Evolutionary conservation across 2,888 invertebrate species (phyloP), one percentile per base, ranked within the genome.

Genomic region (Cephus sareptanus): DNA sequence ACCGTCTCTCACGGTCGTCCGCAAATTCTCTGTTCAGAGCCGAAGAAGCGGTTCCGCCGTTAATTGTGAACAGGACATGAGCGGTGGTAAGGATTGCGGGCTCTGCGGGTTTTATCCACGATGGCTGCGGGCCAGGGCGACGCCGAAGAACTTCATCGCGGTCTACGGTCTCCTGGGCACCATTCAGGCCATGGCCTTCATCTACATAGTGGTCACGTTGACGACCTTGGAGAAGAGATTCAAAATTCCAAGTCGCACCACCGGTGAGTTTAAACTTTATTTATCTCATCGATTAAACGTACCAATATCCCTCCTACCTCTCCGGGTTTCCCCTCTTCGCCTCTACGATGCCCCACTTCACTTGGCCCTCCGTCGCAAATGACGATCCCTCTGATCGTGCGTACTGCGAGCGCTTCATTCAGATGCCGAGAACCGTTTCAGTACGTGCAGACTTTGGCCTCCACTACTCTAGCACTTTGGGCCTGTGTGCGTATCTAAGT

Each of bases 181-280:
- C 77, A 93, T 94, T 15, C 95, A 95, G 85, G 93, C 94, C 76
- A 95, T 94, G 93, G 93, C 94, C 34, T 94, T 93, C 86, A 93
- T 95, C 87, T 95, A 95, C 86, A 94, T 94, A 84, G 92, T 94
- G 11, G 94, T 95, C 23, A 94, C 94, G 15, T 91, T 95, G 82
- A 94, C 94, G 76, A 95, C 95, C 6, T 90, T 95, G 86, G 95
- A 95, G 86, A 95, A 94, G 85, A 92, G 95, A 81, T 95, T 95
- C 89, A 94, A 94, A 90, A 94, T 95, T 85, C 94, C 94, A 69
- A 95, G 95, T 85, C 93, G 93, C 87, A 94, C 94, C 31, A 94
- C 94, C 86, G 95, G 95, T 95, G 87, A 91, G 40, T 56, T 9
- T 9, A 6, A 1, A 4, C 15, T 9, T 56, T 86, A 37, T 73